A percentile compares a stretch with the other conserved stretches of the same genome.
phyloP scores from a whole-genome alignment of 2,113 vertebrate species.

The Benitochromis conjunctus region DNA sequence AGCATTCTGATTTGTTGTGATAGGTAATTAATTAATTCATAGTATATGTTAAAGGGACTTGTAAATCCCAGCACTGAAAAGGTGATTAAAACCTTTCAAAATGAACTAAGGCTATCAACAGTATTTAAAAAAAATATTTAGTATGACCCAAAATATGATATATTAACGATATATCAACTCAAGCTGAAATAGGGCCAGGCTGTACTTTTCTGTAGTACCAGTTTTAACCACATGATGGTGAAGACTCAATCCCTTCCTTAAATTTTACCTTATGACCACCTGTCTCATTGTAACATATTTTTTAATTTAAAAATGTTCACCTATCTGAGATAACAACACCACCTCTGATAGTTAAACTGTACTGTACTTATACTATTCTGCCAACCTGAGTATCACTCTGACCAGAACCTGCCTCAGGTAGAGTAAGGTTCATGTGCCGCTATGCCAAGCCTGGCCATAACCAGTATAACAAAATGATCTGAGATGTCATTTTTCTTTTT shows the following conservation, averaged over 20 bases:
- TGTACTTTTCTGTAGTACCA: neutral
- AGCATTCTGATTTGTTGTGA: neutral
- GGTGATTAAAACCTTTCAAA: neutral
- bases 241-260: too few relatives aligned
- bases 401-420: too few relatives aligned
- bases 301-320: too few relatives aligned
- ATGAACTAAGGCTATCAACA: neutral
- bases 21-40: neutral
- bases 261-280: too few relatives aligned
- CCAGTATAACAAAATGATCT: too few relatives aligned
- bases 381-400: too few relatives aligned
- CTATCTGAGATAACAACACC: too few relatives aligned
- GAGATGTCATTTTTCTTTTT: neutral
- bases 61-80: fast-evolving
- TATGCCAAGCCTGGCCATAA: too few relatives aligned
- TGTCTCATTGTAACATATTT: too few relatives aligned
- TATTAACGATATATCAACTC: neutral
- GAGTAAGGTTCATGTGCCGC: too few relatives aligned
- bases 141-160: fast-evolving
- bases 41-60: neutral
- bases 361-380: too few relatives aligned
- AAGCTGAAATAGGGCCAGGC: neutral
- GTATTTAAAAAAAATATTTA: neutral
- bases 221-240: neutral
- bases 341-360: too few relatives aligned